Evolutionary conservation across 2,888 invertebrate genomes (phyloP), one percentile per base, ranked within the genome.

Genomic region (Andrena haemorrhoa): DNA sequence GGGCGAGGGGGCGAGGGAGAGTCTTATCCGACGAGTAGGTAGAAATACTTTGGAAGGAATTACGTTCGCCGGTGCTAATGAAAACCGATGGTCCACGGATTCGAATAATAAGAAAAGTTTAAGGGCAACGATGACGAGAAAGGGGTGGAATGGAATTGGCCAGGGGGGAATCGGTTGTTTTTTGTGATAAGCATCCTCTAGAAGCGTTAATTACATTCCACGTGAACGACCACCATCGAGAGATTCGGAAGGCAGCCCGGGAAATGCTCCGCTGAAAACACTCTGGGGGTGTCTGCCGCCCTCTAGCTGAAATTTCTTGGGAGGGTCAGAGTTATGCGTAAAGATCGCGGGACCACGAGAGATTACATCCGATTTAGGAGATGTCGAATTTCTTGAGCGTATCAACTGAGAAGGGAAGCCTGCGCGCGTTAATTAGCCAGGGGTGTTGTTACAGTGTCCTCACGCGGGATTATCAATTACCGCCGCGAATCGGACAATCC

Each of bases 121-220:
- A 78, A 75, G 56, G 79, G 76, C 53, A 83, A 74, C 74, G 82
- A 83, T 71, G 72, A 78, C 77, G 71, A 60, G 74, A 66, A 63
- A 53, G 66, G 51, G 64, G 70, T 63, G 76, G 75, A 71, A 77
- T n/a, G 77, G 66, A 53, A 61, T 7, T n/a, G 60, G 58, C 60
- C 58, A 31, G 8, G 61, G 64, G 23, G 53, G 70, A 65, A 83
- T 75, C 41, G 71, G 70, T 80, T 33, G 71, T 77, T 87, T 88
- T 87, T 88, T 84, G 83, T 68, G 88, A 88, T 84, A 83, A 87
- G 83, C 79, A 79, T 74, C 66, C 71, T 29, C 56, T 66, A 61
- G 65, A 69, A 81, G 65, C 88, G 88, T 92, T 93, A 92, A 93
- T 92, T 92, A 90, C 91, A 90, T 92, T 92, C 89, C 89, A 85